Evolutionary conservation across 1,140 invertebrate species (phyloP), one percentile per base, ranked within the genome.

Genomic region (Paraescarpia echinospica): DNA sequence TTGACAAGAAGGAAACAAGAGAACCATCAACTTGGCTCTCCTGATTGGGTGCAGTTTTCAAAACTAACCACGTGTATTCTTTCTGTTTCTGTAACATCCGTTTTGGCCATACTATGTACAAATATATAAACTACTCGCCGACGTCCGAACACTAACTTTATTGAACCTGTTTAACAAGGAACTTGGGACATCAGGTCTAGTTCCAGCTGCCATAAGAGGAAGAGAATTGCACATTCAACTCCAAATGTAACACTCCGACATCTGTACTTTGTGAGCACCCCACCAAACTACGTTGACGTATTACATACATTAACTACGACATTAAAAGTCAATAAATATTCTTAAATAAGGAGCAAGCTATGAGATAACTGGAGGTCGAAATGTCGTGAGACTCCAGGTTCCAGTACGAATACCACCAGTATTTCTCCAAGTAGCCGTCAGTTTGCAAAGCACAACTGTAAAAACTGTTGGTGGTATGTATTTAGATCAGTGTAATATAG

Each of bases 281-380:
- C 27, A 77, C 22, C 59, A 77, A 12, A 27, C 59, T 77, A 77
- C 59, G 27, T 77, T 77, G 59, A 77, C 59, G 22, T 77, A 77
- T 27, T 77, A 77, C 59, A 77, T 77, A 77, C 59, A 77, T 77
- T 77, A 77, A 18, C 59, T 77, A 77, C 41, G 59, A 77, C 59
- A 77, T 77, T 77, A 77, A 77, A 77, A 77, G 27, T 77, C 59
- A 77, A 77, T 77, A 77, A 77, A 77, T 77, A 77, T 77, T 77
- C 59, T 77, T 77, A 5, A 77, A 77, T 77, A 77, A 77, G 59
- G 59, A 77, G 22, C 59, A 77, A 77, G 59, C 59, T 4, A 77
- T 77, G 22, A 22, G 59, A 77, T 12, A 77, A 77, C 59, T 31
- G 59, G 22, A 27, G 0, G 59, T 77, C 12, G 59, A 77, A 77